Evolutionary conservation across 2,888 invertebrate species (phyloP).

Genomic region (Parelbella ahira): DNA sequence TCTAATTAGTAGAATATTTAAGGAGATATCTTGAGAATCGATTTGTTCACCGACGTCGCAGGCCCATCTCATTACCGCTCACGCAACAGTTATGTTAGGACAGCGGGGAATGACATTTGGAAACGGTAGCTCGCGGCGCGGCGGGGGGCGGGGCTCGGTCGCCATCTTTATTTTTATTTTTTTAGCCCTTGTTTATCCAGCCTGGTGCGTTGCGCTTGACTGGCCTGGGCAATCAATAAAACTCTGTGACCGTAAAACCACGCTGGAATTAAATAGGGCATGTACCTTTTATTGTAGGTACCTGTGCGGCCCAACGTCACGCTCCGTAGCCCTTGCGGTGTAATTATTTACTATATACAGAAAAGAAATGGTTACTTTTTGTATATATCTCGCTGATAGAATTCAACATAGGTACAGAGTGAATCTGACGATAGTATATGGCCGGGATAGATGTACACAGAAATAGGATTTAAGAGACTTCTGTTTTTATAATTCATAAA

Average conservation of each 20-base stretch:
- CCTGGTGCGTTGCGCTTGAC: slow-evolving; percentile 63
- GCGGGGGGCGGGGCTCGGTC: slow-evolving; percentile 71
- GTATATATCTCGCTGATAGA: too few relatives aligned
- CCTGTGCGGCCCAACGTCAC: slow-evolving; percentile 43
- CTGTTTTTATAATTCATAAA: too few relatives aligned
- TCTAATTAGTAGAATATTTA: too few relatives aligned
- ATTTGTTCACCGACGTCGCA: slow-evolving; percentile 14
- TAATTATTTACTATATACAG: slow-evolving; percentile 49
- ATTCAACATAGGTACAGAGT: too few relatives aligned
- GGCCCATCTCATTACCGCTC: slow-evolving; percentile 1
- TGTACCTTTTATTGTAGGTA: slow-evolving; percentile 40
- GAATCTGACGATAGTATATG: too few relatives aligned
- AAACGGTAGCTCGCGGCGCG: slow-evolving; percentile 71
- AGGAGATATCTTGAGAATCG: too few relatives aligned
- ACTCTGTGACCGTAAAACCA: slow-evolving; percentile 66
- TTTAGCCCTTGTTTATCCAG: slow-evolving; percentile 76
- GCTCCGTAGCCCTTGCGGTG: slow-evolving; percentile 32
- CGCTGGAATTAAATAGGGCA: slow-evolving; percentile 66
- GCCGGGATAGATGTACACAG: too few relatives aligned
- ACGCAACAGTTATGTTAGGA: slow-evolving; percentile 20
- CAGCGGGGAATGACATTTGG: slow-evolving; percentile 64
- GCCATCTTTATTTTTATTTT: slow-evolving; percentile 67
- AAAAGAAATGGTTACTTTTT: not conserved
- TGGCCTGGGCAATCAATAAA: slow-evolving; percentile 75
- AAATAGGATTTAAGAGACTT: too few relatives aligned